Evolutionary conservation across 2,113 vertebrate genomes (phyloP).

Genomic region (Genyomyrus donnyi): DNA sequence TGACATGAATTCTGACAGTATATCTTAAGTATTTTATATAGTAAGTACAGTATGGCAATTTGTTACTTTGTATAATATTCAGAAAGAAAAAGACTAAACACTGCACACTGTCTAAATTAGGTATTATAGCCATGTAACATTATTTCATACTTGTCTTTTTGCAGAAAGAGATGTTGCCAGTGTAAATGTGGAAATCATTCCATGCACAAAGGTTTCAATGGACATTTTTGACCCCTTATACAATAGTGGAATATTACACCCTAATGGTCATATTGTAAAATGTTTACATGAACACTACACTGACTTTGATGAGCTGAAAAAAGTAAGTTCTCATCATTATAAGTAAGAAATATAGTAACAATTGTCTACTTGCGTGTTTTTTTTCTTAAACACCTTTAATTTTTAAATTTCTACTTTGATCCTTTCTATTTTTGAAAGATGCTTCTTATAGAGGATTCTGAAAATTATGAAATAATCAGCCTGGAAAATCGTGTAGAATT

Average conservation of each 20-base stretch:
- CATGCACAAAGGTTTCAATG: constrained; percentile 55
- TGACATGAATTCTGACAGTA: not conserved
- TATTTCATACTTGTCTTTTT: constrained; percentile 9
- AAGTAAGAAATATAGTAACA: not conserved
- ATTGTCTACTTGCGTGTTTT: not conserved
- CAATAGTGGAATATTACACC: constrained; percentile 48
- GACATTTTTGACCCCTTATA: constrained; percentile 62
- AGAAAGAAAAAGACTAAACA: not conserved
- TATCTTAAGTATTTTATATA: not conserved
- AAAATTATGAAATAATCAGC: constrained; percentile 71
- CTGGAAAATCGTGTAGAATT: constrained; percentile 73
- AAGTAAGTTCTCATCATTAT: constrained; percentile 35
- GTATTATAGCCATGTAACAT: not conserved
- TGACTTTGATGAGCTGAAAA: constrained; percentile 61
- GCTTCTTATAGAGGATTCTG: constrained; percentile 76
- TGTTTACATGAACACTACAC: constrained; percentile 54
- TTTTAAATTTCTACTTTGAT: not conserved
- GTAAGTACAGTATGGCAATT: not conserved
- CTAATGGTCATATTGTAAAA: constrained; percentile 54
- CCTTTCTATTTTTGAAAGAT: constrained; percentile 56
- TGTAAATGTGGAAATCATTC: constrained; percentile 53
- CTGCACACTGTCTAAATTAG: not conserved
- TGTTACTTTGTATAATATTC: not conserved
- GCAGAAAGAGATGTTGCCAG: constrained; percentile 46
- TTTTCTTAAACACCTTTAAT: not conserved